Percentiles rank a stretch among this genome's conserved stretches.
Conservation (phyloP, 2,113 vertebrate species). For the Hyla sarda region DNA sequence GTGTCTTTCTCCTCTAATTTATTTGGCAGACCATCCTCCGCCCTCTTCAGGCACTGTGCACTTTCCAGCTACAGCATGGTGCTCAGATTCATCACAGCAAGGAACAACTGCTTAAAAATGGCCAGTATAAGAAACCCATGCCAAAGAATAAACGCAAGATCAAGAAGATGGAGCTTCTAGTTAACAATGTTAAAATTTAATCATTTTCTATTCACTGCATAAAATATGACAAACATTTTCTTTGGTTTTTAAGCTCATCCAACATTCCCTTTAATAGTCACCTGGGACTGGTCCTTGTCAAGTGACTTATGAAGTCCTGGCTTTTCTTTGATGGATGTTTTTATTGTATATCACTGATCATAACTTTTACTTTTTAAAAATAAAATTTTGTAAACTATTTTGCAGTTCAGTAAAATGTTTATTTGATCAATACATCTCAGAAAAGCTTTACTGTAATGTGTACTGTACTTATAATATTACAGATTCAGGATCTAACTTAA, state of each 20-base stretch:
- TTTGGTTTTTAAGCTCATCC: background rate
- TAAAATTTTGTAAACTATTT: background rate
- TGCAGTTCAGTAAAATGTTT: background rate
- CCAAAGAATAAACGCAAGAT: slow-evolving; percentile 98
- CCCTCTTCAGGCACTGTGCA: slow-evolving; percentile 91
- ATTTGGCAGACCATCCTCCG: slow-evolving; percentile 84
- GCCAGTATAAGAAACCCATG: slow-evolving; percentile 93
- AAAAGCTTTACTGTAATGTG: background rate
- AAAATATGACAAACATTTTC: background rate
- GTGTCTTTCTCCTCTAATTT: slow-evolving; percentile 18
- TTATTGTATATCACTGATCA: background rate
- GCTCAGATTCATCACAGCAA: slow-evolving; percentile 97
- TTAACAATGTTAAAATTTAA: slow-evolving; percentile 88
- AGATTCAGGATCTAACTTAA: no score
- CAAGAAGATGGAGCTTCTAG: slow-evolving; percentile 92
- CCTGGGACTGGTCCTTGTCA: background rate
- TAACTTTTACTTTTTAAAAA: background rate
- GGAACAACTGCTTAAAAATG: slow-evolving; percentile 91
- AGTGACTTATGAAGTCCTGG: background rate
- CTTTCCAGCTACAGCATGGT: slow-evolving; percentile 95
- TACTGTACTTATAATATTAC: no score
- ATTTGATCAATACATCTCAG: background rate
- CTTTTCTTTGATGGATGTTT: background rate
- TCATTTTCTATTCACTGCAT: background rate
- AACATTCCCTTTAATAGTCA: background rate